These are phyloP conservation scores for Leucophora obtusa DNA, from an alignment of 2,888 invertebrate genomes.

Conservation along the genomic window DNA sequence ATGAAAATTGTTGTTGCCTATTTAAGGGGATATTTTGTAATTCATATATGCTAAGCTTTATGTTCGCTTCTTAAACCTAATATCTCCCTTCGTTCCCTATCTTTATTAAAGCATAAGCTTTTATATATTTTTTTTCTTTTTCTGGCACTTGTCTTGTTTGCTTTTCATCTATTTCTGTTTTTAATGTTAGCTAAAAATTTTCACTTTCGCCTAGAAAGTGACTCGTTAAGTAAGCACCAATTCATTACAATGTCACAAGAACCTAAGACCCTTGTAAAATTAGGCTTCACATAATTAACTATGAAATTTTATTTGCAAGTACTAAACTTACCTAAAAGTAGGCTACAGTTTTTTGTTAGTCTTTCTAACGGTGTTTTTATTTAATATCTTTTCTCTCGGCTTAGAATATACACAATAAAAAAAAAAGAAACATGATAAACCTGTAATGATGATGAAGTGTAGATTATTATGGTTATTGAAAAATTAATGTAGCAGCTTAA, in stretches of 20 bases:
- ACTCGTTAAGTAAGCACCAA: constrained; percentile 23
- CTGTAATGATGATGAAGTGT: constrained; percentile 32
- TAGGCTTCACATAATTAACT: constrained; percentile 50
- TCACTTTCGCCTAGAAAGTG: constrained; percentile 19
- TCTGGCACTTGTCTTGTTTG: constrained; percentile 49
- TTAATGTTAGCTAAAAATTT: constrained; percentile 39
- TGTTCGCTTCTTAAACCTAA: too few relatives aligned
- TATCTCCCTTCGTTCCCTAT: neutral
- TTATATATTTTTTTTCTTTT: constrained; percentile 35
- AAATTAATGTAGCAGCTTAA: constrained; percentile 41
- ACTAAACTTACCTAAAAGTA: constrained; percentile 35
- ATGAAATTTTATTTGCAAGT: constrained; percentile 41
- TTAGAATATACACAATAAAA: neutral
- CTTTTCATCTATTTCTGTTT: constrained; percentile 24
- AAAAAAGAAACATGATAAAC: constrained; percentile 14
- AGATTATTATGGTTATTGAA: constrained; percentile 46
- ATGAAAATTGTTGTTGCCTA: too few relatives aligned
- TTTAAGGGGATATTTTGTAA: too few relatives aligned
- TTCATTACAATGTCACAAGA: constrained; percentile 49
- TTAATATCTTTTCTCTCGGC: neutral
- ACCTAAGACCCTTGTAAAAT: constrained; percentile 36
- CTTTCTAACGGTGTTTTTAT: neutral
- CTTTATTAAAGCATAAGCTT: constrained; percentile 21
- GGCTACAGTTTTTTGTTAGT: constrained; percentile 38
- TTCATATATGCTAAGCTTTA: too few relatives aligned